Conservation (phyloP, 53 echinoderm and acorn worm species). For the Antedon mediterranea region DNA sequence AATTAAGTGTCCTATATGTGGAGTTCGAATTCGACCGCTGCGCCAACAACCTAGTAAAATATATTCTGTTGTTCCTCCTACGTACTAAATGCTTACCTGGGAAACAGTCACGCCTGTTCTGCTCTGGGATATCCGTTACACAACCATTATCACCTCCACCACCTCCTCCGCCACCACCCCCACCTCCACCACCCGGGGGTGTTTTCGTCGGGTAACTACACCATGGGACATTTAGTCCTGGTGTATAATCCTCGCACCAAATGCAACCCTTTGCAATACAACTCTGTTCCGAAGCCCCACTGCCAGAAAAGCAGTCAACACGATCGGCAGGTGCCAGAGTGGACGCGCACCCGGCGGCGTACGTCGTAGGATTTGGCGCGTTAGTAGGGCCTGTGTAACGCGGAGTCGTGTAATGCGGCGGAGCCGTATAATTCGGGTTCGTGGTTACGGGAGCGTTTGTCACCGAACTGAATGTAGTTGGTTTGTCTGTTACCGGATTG, state of each 20-base stretch:
- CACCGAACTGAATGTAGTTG: background rate
- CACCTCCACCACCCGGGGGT: background rate
- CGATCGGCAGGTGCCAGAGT: constrained; percentile 11
- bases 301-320: constrained; percentile 20
- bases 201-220: constrained; percentile 21
- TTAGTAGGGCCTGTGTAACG: background rate
- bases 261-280: constrained; percentile 23
- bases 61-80: background rate
- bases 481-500: background rate
- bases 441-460: background rate
- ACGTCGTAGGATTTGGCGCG: background rate
- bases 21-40: no score
- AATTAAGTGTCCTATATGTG: no score
- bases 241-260: constrained; percentile 13
- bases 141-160: constrained; percentile 7
- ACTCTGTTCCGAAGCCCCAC: constrained; percentile 13
- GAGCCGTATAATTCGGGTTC: background rate
- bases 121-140: constrained; percentile 26
- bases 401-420: background rate
- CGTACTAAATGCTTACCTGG: constrained; percentile 18
- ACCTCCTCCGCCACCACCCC: background rate
- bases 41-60: no score
- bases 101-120: constrained; percentile 23
- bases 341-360: constrained; percentile 15
- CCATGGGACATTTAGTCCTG: constrained; percentile 5